Evolutionary conservation across 92 coral and sea anemone species (phyloP).

Genomic region (Umimayanthus chanpuru): DNA sequence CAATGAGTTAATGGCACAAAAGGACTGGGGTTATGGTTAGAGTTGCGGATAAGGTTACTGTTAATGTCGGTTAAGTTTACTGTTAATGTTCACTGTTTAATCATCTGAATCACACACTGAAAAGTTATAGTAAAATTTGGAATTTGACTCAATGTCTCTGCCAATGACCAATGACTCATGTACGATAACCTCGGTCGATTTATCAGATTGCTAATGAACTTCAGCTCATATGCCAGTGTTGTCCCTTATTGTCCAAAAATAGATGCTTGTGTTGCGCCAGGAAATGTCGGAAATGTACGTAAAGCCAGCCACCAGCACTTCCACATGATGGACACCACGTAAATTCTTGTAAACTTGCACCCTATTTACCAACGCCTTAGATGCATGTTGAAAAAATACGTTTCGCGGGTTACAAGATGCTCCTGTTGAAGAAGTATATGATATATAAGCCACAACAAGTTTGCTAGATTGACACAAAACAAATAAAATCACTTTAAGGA

Average conservation of each 20-base stretch:
- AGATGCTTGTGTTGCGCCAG: slow-evolving; percentile 4
- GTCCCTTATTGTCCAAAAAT: slow-evolving; percentile 26
- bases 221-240: not conserved
- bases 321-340: not conserved
- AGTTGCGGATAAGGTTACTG: too few relatives aligned
- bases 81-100: too few relatives aligned
- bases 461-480: too few relatives aligned
- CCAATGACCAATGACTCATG: too few relatives aligned
- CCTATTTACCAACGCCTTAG: not conserved
- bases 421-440: not conserved
- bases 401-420: not conserved
- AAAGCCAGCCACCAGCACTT: not conserved
- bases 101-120: too few relatives aligned
- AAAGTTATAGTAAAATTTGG: too few relatives aligned
- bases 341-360: not conserved
- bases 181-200: not conserved
- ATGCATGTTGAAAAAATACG: slow-evolving; percentile 4
- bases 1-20: too few relatives aligned
- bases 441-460: not conserved
- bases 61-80: too few relatives aligned
- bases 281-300: not conserved
- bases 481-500: too few relatives aligned
- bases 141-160: too few relatives aligned
- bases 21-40: too few relatives aligned
- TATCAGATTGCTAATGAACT: not conserved